These are phyloP conservation scores for Platerodrilus igneus DNA, from an alignment of 2,888 invertebrate genomes.

Conservation along the genomic window DNA sequence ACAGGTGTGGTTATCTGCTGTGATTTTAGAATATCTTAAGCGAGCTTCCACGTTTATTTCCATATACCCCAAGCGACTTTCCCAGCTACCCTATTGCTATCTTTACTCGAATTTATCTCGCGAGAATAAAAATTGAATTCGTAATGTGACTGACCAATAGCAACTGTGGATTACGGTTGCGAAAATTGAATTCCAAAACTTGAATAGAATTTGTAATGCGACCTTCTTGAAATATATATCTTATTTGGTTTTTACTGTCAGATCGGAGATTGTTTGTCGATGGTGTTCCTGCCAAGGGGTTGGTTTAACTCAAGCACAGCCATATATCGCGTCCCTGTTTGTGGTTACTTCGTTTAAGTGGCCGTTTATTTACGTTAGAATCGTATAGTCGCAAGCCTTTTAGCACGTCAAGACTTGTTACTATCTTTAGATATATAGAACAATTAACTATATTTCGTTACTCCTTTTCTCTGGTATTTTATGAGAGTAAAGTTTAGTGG, in stretches of 20 bases:
- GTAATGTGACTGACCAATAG: constrained; percentile 49
- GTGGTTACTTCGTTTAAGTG: constrained; percentile 46
- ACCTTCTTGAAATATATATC: constrained; percentile 35
- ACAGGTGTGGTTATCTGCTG: constrained; percentile 45
- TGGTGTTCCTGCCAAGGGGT: constrained; percentile 21
- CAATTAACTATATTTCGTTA: constrained; percentile 26
- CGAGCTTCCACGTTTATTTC: constrained; percentile 40
- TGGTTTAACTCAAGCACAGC: constrained; percentile 21
- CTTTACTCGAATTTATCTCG: constrained; percentile 41
- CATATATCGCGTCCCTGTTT: constrained; percentile 41
- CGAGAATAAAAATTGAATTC: constrained; percentile 49
- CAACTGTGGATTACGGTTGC: constrained; percentile 47
- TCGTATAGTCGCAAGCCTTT: constrained; percentile 40
- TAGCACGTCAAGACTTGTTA: constrained; percentile 46
- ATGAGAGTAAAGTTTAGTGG: constrained; percentile 23
- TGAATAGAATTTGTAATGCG: constrained; percentile 49
- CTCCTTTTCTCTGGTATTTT: constrained; percentile 12
- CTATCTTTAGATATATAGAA: constrained; percentile 37
- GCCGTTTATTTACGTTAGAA: constrained; percentile 46
- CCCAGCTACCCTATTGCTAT: constrained; percentile 38
- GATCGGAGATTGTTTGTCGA: constrained; percentile 28
- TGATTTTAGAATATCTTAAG: constrained; percentile 48
- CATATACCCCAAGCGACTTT: constrained; percentile 44
- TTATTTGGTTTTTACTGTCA: constrained; percentile 38
- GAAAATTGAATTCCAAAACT: constrained; percentile 52